phyloP scores from a whole-genome alignment of 2,797 vertebrate genomes.

The Ispidina picta region DNA sequence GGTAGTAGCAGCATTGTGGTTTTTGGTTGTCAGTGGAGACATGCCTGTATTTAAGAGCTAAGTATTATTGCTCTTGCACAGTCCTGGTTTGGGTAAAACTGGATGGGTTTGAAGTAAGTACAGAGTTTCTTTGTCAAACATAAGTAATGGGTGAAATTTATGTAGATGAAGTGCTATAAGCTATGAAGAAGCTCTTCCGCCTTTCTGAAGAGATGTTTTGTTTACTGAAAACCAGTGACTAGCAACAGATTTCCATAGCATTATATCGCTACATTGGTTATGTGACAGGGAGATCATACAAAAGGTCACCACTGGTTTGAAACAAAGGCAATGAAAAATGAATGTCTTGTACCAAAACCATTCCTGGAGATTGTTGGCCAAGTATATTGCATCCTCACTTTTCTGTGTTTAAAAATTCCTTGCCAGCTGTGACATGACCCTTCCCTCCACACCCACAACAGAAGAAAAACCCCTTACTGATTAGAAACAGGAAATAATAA shows the following conservation, averaged over 20 bases:
- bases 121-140: background rate
- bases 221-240: background rate
- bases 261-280: background rate
- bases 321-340: background rate
- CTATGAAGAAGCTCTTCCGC: background rate
- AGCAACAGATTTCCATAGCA: fast-evolving
- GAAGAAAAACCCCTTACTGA: background rate
- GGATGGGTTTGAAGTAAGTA: background rate
- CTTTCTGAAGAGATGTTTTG: background rate
- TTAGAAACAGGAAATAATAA: slow-evolving; percentile 47
- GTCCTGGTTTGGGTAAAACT: background rate
- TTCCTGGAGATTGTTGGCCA: background rate
- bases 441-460: slow-evolving; percentile 5
- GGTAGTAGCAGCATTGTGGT: background rate
- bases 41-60: background rate
- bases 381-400: background rate
- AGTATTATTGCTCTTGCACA: background rate
- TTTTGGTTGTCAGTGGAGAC: background rate
- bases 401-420: slow-evolving; percentile 43
- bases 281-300: background rate
- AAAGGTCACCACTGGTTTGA: background rate
- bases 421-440: background rate
- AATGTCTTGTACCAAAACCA: background rate
- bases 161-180: background rate
- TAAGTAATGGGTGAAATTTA: background rate